A percentile compares a stretch with the other conserved stretches of the same genome.
Evolutionary conservation across 2,888 invertebrate species (phyloP).

Genomic region (Tineola bisselliella): DNA sequence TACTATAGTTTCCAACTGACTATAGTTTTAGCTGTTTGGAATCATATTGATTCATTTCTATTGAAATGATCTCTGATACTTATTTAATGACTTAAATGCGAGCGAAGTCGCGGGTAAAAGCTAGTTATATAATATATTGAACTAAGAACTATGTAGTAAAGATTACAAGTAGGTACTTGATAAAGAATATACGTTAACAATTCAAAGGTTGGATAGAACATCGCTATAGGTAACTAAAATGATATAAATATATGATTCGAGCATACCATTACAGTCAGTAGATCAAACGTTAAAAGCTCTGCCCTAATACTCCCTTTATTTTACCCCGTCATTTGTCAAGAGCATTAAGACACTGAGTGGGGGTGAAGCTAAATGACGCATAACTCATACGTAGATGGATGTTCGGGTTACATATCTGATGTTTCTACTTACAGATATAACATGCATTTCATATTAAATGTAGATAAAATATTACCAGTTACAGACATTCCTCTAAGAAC

Average conservation of each 20-base stretch:
- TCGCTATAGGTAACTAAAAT: background rate
- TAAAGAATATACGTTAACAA: no score
- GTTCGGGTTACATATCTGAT: background rate
- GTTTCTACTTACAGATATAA: background rate
- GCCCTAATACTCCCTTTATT: conserved; percentile 28
- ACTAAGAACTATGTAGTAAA: no score
- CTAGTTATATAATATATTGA: no score
- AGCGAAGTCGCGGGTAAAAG: no score
- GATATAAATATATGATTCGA: conserved; percentile 25
- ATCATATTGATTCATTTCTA: no score
- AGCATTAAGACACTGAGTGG: conserved; percentile 29
- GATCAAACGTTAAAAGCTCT: conserved; percentile 26
- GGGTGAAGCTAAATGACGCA: conserved; percentile 25
- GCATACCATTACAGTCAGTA: conserved; percentile 18
- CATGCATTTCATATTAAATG: background rate
- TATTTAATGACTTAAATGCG: no score
- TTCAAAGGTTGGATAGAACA: no score
- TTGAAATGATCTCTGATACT: no score
- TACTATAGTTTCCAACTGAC: no score
- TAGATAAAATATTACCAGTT: background rate
- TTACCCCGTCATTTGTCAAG: conserved; percentile 28
- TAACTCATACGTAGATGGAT: conserved; percentile 20
- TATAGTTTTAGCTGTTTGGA: no score
- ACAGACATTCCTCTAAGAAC: background rate
- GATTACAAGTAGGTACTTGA: no score